These are phyloP conservation scores for Steinernema khuongi DNA, from an alignment of 1,140 invertebrate species.

Conservation along the genomic window DNA sequence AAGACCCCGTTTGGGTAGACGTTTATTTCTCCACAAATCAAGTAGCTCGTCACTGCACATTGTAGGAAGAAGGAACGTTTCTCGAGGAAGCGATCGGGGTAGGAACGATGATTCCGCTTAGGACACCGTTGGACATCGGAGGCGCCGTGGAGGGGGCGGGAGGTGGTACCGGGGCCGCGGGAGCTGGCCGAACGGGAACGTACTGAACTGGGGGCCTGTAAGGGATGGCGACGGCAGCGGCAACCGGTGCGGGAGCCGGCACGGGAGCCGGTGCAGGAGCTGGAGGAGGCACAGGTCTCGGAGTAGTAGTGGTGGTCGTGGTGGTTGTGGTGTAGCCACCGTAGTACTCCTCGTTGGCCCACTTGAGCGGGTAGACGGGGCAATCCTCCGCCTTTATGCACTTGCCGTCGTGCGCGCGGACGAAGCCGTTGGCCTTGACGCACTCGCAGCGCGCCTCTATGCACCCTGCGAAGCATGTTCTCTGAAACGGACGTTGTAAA, in stretches of 20 bases:
- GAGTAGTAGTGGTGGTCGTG: background rate
- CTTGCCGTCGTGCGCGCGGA: background rate
- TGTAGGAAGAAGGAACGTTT: too few species aligned
- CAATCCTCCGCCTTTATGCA: background rate
- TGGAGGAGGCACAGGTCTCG: background rate
- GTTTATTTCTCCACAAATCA: too few species aligned
- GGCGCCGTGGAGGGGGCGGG: background rate
- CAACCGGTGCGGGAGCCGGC: background rate
- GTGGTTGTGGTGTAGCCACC: background rate
- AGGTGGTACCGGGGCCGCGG: background rate
- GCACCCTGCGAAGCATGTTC: background rate
- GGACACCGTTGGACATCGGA: background rate
- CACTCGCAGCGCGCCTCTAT: background rate
- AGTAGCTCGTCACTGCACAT: too few species aligned
- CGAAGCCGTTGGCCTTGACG: background rate
- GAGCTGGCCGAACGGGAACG: background rate
- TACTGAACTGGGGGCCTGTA: background rate
- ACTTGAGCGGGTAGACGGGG: background rate
- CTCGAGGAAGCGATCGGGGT: background rate
- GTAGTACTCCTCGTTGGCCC: conserved; percentile 8
- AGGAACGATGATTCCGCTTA: background rate
- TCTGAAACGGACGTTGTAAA: too few species aligned
- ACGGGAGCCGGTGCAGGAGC: background rate
- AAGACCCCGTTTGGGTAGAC: too few species aligned
- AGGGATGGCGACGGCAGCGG: background rate